Conservation (phyloP, 2,113 vertebrate genomes). For the Acanthisitta chloris region DNA sequence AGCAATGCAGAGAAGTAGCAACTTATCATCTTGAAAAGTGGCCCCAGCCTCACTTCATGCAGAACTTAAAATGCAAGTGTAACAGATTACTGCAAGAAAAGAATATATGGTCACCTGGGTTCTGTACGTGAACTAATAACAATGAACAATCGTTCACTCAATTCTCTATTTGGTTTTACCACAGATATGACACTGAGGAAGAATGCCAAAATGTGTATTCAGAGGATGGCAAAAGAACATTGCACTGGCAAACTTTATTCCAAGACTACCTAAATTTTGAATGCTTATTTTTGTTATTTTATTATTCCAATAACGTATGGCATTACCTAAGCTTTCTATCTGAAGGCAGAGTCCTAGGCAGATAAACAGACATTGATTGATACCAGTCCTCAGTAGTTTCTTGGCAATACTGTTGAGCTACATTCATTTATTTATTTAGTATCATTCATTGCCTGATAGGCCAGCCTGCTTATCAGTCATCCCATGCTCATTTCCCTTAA, state of each 20-base stretch:
- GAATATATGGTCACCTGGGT: not conserved
- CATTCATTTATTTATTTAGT: constrained; percentile 35
- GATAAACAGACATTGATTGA: constrained; percentile 54
- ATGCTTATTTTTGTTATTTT: not conserved
- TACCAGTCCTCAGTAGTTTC: constrained; percentile 17
- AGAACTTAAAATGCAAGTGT: not conserved
- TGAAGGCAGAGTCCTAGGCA: constrained; percentile 5
- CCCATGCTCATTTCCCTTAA: constrained; percentile 52
- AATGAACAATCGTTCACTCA: not conserved
- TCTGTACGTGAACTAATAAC: not conserved
- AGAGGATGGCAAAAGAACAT: not conserved
- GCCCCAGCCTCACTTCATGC: not conserved
- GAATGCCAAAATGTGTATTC: not conserved
- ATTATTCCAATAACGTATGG: not conserved
- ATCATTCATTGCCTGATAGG: constrained; percentile 61
- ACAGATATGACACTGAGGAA: not conserved
- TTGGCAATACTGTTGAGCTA: not conserved
- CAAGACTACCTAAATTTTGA: not conserved
- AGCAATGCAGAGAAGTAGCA: not conserved
- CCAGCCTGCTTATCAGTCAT: constrained; percentile 67
- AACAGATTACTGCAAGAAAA: not conserved
- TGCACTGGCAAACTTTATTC: not conserved
- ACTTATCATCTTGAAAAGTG: not conserved
- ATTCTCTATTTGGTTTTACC: not conserved
- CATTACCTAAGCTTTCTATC: not conserved